Base-by-base conservation (phyloP, 2,113 vertebrate species). In the Seriola dumerili region DNA sequence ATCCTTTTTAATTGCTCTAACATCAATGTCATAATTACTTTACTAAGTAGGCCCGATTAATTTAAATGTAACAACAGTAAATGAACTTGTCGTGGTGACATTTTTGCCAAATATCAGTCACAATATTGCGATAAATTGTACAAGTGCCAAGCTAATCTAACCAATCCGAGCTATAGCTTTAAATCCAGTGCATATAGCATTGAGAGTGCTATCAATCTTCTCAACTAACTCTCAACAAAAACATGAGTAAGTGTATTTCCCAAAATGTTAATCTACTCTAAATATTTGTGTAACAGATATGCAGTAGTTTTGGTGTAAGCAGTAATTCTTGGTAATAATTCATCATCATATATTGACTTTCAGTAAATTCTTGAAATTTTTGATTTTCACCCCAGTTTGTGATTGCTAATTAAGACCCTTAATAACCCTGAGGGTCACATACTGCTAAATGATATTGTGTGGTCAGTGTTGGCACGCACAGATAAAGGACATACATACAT, bases 11-110 rank as follows among this genome's bases (percentile, higher is more conserved):
- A 72, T 73, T 79, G 34, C 40, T 69, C 57, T 2, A 48, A 62
- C 57, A 64, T 61, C n/a, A 65, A 17, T 44, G 63, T 70, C 36
- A 57, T 5, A 79, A 50, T 77, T 48, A 48, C 32, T 84, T 62
- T 40, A 66, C 52, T 23, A 29, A 29, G 29, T 2, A 29, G 29
- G 29, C 29, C 29, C 29, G 2, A 29, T 29, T 29, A 29, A 29
- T 29, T 29, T 29, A 29, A 29, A 29, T 29, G 29, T 29, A 29
- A 29, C 29, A 29, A 29, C 29, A 29, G 29, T 29, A 29, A 29
- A 29, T 29, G 29, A 29, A 2, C 29, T 29, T 29, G 29, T 29
- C 2, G 29, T 29, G 29, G 29, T 29, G 29, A 29, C 29, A 29
- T 29, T 29, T 29, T 29, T 29, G 29, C 29, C 29, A 29, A 29